phyloP scores from a whole-genome alignment of 1,140 invertebrate genomes.

The Microplitis demolitor region DNA sequence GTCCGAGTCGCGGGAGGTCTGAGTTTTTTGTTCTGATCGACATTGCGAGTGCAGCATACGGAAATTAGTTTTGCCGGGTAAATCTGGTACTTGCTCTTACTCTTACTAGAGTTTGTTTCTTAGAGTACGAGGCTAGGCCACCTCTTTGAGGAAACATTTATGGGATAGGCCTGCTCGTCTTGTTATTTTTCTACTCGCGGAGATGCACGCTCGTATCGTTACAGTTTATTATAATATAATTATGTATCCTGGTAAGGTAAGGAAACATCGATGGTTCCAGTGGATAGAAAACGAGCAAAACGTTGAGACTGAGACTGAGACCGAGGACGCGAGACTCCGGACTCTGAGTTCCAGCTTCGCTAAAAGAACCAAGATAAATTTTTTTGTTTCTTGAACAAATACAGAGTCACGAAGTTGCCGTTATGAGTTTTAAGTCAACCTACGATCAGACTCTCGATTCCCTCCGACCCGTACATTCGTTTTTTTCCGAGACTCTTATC shows the following conservation, averaged over 20 bases:
- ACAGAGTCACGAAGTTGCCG: too few species aligned
- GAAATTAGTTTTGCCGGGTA: too few species aligned
- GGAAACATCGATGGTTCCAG: slow-evolving; percentile 34
- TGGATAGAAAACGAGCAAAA: slow-evolving; percentile 17
- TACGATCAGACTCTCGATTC: too few species aligned
- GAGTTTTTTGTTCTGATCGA: not conserved
- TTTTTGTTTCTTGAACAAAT: not conserved
- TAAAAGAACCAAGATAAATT: too few species aligned
- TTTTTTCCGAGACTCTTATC: too few species aligned
- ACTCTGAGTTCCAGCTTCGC: too few species aligned
- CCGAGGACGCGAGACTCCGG: too few species aligned
- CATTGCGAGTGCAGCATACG: too few species aligned
- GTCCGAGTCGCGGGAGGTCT: slow-evolving; percentile 2
- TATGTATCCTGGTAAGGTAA: slow-evolving; percentile 52
- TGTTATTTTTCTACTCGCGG: not conserved
- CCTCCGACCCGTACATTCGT: too few species aligned
- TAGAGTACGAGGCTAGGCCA: slow-evolving; percentile 2
- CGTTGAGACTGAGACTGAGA: not conserved
- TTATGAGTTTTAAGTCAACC: too few species aligned
- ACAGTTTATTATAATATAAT: slow-evolving; percentile 64
- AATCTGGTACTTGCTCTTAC: not conserved
- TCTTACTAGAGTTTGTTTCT: not conserved
- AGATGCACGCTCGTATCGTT: slow-evolving; percentile 48
- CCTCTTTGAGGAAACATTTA: slow-evolving; percentile 18
- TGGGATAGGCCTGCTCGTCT: not conserved